phyloP scores from a whole-genome alignment of 2,888 invertebrate genomes.

The Nasonovia ribisnigri region DNA sequence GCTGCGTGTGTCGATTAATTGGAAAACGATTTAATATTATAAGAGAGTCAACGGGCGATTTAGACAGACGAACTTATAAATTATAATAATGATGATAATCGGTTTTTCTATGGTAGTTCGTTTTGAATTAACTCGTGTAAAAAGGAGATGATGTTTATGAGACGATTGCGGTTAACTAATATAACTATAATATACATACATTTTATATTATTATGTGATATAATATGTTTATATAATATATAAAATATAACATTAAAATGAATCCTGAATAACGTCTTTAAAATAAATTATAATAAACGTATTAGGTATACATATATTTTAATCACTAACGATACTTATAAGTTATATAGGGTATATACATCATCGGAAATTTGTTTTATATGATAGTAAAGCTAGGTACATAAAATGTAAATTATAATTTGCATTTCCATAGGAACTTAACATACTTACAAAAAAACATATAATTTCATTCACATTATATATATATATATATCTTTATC shows the following conservation, averaged over 20 bases:
- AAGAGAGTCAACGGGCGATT: not conserved
- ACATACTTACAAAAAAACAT: not conserved
- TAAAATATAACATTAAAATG: not conserved
- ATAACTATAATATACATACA: not conserved
- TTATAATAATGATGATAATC: not conserved
- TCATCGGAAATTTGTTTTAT: not conserved
- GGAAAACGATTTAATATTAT: constrained; percentile 6
- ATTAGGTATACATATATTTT: not conserved
- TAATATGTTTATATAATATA: not conserved
- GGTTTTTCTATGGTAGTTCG: not conserved
- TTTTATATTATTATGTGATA: not conserved
- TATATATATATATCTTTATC: not conserved
- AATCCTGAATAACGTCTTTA: not conserved
- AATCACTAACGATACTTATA: not conserved
- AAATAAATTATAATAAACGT: not conserved
- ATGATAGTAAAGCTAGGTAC: not conserved
- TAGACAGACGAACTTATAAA: not conserved
- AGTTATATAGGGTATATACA: not conserved
- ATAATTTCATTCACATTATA: too few species aligned
- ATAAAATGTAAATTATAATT: not conserved
- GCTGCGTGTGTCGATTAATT: constrained; percentile 22
- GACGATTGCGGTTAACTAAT: not conserved
- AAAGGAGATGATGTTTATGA: not conserved
- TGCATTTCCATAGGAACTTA: not conserved
- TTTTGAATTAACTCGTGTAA: not conserved